Evolutionary conservation across 2,888 invertebrate species (phyloP), one percentile per base, ranked within the genome.

Genomic region (Sinopyrophorus schimmeli): DNA sequence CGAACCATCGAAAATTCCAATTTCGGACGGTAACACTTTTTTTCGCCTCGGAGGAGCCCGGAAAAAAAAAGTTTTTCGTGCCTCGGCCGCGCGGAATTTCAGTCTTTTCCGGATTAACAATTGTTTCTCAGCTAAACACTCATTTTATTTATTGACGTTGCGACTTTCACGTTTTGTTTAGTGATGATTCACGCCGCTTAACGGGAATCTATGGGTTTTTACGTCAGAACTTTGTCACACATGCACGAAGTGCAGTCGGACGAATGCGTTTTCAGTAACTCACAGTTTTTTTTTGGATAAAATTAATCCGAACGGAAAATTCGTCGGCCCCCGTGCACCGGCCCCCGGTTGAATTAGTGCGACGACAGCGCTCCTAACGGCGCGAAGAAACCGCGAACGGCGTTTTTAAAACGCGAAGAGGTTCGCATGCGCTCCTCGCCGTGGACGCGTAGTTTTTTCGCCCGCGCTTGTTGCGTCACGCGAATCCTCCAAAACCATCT

Each of bases 101-200:
- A 38, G 47, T 42, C 47, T 39, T 32, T 47, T 47, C 52, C 47
- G 47, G 47, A 47, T 43, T 34, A 34, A 11, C 35, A n/a, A n/a
- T n/a, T n/a, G n/a, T n/a, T n/a, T n/a, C n/a, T n/a, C 9, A 31
- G 15, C 21, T 20, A 26, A 48, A 26, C 37, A 30, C 21, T 47
- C 39, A 43, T 41, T 42, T 46, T 41, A 24, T 46, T 46, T 47
- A 47, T 53, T 48, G 53, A 56, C 48, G 40, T 47, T 37, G 39
- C 34, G 54, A 62, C 62, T 62, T 61, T 63, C 65, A 61, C 62
- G 60, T 59, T 59, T 58, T 55, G 52, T 51, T 53, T 57, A n/a
- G 50, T 55, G 64, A 63, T 65, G 64, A 62, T 59, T 63, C 64
- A 65, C 58, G 50, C 47, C 35, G 15, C 47, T 55, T 57, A 59